phyloP scores from a whole-genome alignment of 2,797 vertebrate species.

The Staurois parvus region DNA sequence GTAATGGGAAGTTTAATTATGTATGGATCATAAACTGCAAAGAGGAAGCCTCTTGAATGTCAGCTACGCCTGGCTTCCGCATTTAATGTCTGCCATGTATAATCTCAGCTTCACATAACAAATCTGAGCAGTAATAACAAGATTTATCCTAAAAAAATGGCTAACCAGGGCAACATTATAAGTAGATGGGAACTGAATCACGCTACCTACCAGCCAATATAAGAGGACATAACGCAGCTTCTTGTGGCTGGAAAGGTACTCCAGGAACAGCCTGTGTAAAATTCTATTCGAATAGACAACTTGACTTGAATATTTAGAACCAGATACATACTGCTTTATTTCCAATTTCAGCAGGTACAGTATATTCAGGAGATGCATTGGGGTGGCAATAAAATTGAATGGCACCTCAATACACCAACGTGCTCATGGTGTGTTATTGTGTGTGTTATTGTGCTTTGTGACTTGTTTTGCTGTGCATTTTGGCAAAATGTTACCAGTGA shows the following conservation, averaged over 20 bases:
- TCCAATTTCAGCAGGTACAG: too few relatives aligned
- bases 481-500: too few relatives aligned
- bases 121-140: constrained; percentile 33
- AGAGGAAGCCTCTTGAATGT: constrained; percentile 37
- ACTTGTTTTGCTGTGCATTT: too few relatives aligned
- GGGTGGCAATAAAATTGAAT: too few relatives aligned
- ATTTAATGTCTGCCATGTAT: constrained; percentile 52
- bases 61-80: constrained; percentile 17
- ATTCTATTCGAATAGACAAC: background rate
- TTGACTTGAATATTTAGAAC: background rate
- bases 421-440: too few relatives aligned
- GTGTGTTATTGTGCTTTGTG: too few relatives aligned
- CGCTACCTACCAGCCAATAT: constrained; percentile 10
- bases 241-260: too few relatives aligned
- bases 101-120: constrained; percentile 37
- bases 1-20: constrained; percentile 59
- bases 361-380: too few relatives aligned
- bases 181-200: background rate
- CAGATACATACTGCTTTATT: background rate
- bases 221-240: constrained; percentile 4
- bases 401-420: too few relatives aligned
- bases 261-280: background rate
- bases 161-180: background rate
- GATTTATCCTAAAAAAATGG: background rate
- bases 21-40: constrained; percentile 46